Evolutionary conservation across 2,113 vertebrate species (phyloP).

Genomic region (Hippocampus guttulatus): DNA sequence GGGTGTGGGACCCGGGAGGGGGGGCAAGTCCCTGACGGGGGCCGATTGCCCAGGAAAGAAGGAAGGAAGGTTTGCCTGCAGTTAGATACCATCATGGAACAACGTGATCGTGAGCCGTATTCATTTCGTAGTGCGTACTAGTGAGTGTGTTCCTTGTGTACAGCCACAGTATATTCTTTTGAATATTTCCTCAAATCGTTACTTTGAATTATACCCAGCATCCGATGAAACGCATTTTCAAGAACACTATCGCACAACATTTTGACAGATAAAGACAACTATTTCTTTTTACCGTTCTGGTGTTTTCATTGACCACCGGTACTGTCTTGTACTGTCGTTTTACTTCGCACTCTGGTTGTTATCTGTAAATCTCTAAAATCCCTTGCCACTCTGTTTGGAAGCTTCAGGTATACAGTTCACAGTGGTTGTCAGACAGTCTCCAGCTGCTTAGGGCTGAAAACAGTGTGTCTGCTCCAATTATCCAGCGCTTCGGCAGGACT

Average conservation of each 20-base stretch:
- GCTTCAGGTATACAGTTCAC: slow-evolving; percentile 49
- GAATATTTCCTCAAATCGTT: slow-evolving; percentile 8
- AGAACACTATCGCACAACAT: background rate
- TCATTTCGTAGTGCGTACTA: background rate
- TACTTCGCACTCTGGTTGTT: slow-evolving; percentile 28
- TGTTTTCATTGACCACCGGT: slow-evolving; percentile 19
- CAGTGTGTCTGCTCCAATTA: slow-evolving; percentile 45
- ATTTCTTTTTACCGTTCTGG: background rate
- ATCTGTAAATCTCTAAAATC: slow-evolving; percentile 47
- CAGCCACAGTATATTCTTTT: background rate
- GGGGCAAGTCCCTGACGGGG: no score
- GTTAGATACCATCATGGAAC: background rate
- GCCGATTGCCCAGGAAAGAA: no score
- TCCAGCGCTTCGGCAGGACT: slow-evolving; percentile 14
- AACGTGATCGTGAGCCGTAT: slow-evolving; percentile 3
- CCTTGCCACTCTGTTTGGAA: slow-evolving; percentile 46
- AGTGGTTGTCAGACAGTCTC: slow-evolving; percentile 36
- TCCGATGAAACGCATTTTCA: background rate
- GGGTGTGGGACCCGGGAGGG: no score
- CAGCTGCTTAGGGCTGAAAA: slow-evolving; percentile 36
- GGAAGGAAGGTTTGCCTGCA: slow-evolving; percentile 1
- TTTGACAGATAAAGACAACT: background rate
- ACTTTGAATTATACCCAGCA: slow-evolving; percentile 34
- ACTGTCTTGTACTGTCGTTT: slow-evolving; percentile 5
- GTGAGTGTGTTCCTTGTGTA: background rate